A percentile compares a stretch with the other conserved stretches of the same genome.
These are phyloP conservation scores for Bergia sp. DNA, from an alignment of 92 coral and sea anemone species.

Conservation along the genomic window DNA sequence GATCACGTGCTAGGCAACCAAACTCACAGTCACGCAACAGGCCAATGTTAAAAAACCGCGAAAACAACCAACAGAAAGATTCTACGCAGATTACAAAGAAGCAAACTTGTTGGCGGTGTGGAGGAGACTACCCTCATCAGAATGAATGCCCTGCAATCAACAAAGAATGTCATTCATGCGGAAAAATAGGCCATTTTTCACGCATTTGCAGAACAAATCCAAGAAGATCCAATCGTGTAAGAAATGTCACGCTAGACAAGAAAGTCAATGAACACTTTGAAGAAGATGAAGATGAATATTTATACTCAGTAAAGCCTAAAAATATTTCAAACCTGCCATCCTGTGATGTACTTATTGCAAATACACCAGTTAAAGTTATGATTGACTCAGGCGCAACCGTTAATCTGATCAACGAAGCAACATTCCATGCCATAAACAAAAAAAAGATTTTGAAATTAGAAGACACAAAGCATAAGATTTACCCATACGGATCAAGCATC, in stretches of 20 bases:
- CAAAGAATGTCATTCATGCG: conserved; percentile 47
- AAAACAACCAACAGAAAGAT: conserved; percentile 38
- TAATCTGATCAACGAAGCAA: too few species aligned
- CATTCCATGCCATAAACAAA: too few species aligned
- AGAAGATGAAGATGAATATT: conserved; percentile 35
- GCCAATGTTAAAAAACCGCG: conserved; percentile 43
- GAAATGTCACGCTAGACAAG: conserved; percentile 37
- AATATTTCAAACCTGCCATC: conserved; percentile 47
- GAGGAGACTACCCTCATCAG: conserved; percentile 50
- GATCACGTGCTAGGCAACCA: conserved; percentile 52
- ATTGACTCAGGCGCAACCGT: too few species aligned
- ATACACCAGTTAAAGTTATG: conserved; percentile 39
- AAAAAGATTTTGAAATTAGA: too few species aligned
- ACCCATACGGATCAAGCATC: too few species aligned
- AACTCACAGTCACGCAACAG: conserved; percentile 39
- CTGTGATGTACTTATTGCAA: conserved; percentile 37
- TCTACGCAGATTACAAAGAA: conserved; percentile 34
- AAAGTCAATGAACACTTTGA: conserved; percentile 33
- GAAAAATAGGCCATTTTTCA: conserved; percentile 51
- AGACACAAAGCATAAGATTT: too few species aligned
- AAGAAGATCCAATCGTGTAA: conserved; percentile 36
- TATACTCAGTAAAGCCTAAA: conserved; percentile 27
- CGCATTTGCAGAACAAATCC: conserved; percentile 55
- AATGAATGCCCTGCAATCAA: conserved; percentile 53
- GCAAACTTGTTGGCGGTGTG: conserved; percentile 39